phyloP scores from a whole-genome alignment of 2,888 invertebrate genomes.

The Limnephilus rhombicus region DNA sequence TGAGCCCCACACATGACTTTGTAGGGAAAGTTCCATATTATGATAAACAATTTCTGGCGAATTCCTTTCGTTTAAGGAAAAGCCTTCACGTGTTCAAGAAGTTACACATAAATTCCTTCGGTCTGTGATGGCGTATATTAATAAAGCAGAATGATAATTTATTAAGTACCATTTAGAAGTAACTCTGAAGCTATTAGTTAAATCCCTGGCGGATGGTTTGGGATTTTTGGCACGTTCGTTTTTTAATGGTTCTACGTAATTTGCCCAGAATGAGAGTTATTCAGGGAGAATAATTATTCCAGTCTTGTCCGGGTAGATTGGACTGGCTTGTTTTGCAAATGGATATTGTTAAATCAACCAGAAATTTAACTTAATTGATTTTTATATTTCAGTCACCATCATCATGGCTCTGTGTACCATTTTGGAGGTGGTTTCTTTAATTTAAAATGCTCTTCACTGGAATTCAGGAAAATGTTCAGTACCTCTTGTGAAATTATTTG shows the following conservation, averaged over 20 bases:
- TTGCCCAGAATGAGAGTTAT: neutral
- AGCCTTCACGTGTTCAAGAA: constrained; percentile 15
- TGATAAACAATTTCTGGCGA: neutral
- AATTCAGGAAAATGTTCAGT: no score
- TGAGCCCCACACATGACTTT: neutral
- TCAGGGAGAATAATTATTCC: neutral
- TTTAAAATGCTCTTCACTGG: no score
- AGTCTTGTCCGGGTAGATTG: neutral
- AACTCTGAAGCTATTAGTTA: neutral
- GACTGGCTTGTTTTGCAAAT: neutral
- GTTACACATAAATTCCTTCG: constrained; percentile 25
- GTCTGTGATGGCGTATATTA: neutral
- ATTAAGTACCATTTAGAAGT: constrained; percentile 11
- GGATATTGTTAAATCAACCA: neutral
- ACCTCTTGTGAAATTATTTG: no score
- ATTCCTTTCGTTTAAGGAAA: constrained; percentile 28
- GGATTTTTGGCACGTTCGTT: neutral
- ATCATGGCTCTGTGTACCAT: no score
- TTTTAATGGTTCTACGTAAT: neutral
- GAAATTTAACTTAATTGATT: no score
- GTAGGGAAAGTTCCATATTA: neutral
- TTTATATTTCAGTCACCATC: no score
- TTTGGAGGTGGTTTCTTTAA: no score
- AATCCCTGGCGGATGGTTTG: neutral
- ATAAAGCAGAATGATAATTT: constrained; percentile 26